phyloP scores from a whole-genome alignment of 2,113 vertebrate species.

The Myiagra hebetior region DNA sequence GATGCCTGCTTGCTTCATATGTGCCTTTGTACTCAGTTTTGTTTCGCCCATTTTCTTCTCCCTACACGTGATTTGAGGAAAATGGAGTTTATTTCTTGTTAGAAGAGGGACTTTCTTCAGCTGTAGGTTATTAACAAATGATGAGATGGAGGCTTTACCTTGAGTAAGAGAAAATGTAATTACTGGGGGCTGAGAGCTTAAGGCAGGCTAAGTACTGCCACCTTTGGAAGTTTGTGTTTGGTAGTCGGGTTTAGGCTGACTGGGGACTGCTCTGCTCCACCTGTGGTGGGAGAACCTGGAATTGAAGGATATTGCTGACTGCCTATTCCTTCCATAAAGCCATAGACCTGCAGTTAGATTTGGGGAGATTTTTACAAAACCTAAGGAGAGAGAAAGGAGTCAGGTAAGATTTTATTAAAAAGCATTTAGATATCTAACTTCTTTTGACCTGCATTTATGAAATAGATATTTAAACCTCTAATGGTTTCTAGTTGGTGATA shows the following conservation, averaged over 20 bases:
- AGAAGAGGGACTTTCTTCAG: neutral
- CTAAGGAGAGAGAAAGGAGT: neutral
- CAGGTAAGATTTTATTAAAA: neutral
- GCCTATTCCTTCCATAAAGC: neutral
- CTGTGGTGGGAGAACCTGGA: fast-evolving
- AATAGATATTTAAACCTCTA: neutral
- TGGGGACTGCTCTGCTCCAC: neutral
- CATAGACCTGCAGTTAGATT: neutral
- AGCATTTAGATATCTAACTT: neutral
- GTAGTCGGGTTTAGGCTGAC: fast-evolving
- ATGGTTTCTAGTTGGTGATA: neutral
- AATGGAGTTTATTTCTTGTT: neutral
- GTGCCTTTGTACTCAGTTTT: neutral
- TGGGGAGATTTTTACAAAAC: neutral
- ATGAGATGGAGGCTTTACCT: neutral
- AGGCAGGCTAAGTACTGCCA: neutral
- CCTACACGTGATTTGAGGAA: neutral
- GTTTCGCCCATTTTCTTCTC: neutral
- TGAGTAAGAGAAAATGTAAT: neutral
- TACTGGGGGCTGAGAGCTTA: neutral
- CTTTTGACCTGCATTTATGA: neutral
- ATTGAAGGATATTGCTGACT: neutral
- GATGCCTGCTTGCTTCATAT: neutral
- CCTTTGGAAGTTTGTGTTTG: neutral
- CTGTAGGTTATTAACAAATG: neutral